Conservation (phyloP, 92 coral and sea anemone genomes). For the Bergia puertoricense region DNA sequence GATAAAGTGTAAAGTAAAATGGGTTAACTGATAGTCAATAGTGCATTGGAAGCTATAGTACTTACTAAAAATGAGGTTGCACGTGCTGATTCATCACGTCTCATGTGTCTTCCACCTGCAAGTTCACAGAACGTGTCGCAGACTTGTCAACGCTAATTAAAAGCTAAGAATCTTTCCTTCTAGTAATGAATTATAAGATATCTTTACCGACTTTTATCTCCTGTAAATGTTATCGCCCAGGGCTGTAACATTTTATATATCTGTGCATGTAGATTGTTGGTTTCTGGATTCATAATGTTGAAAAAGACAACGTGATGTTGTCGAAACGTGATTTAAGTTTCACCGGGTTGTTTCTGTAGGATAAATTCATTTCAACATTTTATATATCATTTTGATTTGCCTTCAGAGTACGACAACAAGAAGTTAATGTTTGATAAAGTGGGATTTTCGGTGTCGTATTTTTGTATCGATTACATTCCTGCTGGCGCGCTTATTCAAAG, state of each 20-base stretch:
- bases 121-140: neutral
- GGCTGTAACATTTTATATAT: no score
- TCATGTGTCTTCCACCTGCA: neutral
- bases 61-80: neutral
- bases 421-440: neutral
- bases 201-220: neutral
- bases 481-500: slow-evolving; percentile 43
- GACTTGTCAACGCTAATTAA: neutral
- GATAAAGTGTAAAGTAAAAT: neutral
- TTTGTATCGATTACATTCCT: neutral
- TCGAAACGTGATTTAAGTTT: no score
- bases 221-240: neutral
- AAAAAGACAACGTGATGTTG: no score
- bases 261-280: no score
- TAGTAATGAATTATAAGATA: neutral
- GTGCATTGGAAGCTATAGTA: no score
- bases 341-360: no score
- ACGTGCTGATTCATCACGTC: slow-evolving; percentile 1
- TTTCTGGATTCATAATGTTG: no score
- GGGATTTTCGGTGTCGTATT: neutral
- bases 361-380: no score
- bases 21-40: neutral
- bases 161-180: neutral
- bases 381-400: no score
- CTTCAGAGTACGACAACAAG: neutral